phyloP scores from a whole-genome alignment of 2,797 vertebrate genomes.

The Mormyrus proboscirostris region DNA sequence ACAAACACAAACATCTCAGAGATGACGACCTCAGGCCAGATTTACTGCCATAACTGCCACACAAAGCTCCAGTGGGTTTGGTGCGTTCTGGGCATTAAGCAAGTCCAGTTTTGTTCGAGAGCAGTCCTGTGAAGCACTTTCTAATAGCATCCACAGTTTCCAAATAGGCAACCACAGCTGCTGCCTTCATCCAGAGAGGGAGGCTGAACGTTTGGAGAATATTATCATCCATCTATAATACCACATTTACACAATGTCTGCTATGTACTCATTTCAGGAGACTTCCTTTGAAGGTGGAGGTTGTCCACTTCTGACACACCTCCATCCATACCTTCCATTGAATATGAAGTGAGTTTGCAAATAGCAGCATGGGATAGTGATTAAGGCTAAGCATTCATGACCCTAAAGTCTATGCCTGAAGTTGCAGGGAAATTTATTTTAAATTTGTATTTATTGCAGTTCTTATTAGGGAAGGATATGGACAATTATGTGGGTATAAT shows the following conservation, averaged over 20 bases:
- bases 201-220: not conserved
- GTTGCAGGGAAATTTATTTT: not conserved
- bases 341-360: not conserved
- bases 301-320: conserved; percentile 44
- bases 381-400: not conserved
- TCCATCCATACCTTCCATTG: conserved; percentile 66
- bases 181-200: not conserved
- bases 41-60: not conserved
- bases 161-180: not conserved
- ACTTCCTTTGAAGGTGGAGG: not conserved
- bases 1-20: not conserved
- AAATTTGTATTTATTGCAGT: not conserved
- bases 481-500: not conserved
- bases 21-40: not conserved
- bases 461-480: not conserved
- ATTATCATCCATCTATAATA: not conserved
- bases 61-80: not conserved
- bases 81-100: not conserved
- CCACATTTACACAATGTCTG: not conserved
- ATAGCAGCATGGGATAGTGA: not conserved
- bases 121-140: not conserved
- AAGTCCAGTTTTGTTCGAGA: not conserved
- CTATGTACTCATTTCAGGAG: not conserved
- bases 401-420: not conserved
- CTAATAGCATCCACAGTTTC: not conserved